Conservation (phyloP, 2,888 invertebrate species). For the Malthinus flaveolus region DNA sequence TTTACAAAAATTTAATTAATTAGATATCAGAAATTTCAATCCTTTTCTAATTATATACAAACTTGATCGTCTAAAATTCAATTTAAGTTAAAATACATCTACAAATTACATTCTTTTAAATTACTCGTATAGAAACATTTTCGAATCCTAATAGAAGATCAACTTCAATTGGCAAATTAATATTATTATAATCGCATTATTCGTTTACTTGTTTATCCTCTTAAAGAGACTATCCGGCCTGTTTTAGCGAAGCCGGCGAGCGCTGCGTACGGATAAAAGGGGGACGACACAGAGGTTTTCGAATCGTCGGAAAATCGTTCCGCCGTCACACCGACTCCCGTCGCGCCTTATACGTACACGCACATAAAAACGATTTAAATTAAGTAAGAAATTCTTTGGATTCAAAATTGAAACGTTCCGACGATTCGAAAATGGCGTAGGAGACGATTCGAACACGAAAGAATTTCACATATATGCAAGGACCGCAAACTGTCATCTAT, state of each 20-base stretch:
- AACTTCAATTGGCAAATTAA: slow-evolving; percentile 48
- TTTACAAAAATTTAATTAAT: slow-evolving; percentile 44
- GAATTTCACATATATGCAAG: slow-evolving; percentile 46
- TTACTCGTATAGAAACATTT: slow-evolving; percentile 42
- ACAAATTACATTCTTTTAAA: slow-evolving; percentile 41
- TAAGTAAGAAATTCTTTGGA: slow-evolving; percentile 1
- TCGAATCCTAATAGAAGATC: slow-evolving; percentile 45
- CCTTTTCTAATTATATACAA: slow-evolving; percentile 45
- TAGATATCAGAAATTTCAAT: slow-evolving; percentile 37
- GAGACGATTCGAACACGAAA: slow-evolving; percentile 47
- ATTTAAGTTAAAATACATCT: slow-evolving; percentile 48
- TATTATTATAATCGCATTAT: slow-evolving; percentile 37
- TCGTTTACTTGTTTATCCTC: slow-evolving; percentile 38
- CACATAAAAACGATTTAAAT: not conserved
- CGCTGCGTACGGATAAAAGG: slow-evolving; percentile 40
- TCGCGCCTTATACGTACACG: not conserved
- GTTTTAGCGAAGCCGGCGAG: slow-evolving; percentile 44
- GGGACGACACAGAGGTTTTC: slow-evolving; percentile 21
- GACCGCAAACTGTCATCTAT: slow-evolving; percentile 35
- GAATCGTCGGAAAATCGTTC: slow-evolving; percentile 7
- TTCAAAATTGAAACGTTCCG: slow-evolving; percentile 19
- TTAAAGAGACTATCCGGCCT: slow-evolving; percentile 40
- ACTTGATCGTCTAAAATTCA: slow-evolving; percentile 46
- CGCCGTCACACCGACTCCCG: not conserved
- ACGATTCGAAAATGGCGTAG: slow-evolving; percentile 29